Evolutionary conservation across 2,888 invertebrate genomes (phyloP), one percentile per base, ranked within the genome.

Genomic region (Diadromus collaris): DNA sequence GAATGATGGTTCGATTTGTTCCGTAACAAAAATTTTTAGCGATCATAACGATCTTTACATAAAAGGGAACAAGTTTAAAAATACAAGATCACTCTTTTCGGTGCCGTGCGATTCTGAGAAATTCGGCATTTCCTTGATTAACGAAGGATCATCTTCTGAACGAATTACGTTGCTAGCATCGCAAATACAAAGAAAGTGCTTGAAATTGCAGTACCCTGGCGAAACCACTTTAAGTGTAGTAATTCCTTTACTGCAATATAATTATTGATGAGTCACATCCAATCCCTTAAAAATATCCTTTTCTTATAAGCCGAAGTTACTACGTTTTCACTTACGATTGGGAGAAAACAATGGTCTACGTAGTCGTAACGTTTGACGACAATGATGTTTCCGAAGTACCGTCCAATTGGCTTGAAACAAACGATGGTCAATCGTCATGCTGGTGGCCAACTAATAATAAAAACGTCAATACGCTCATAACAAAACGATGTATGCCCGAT

Each of bases 31-130:
- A 44, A 68, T 41, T 41, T 24, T 24, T 6, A 68, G 56, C n/a
- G 27, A 68, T 21, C 32, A 46, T 41, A 68, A 44, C 6, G 54
- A 48, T 38, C 48, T 75, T 7, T 75, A 75, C 27, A 46, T 75
- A 48, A 67, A 60, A 68, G 75, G 68, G 60, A 29, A 58, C 46
- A 44, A 13, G 29, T 58, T 27, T n/a, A 34, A 19, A n/a, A 60
- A 69, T 27, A 32, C 68, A 9, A 44, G 46, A 58, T 60, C 67
- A 63, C 61, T 73, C 32, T 80, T 80, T 65, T 69, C 48, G 32
- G 34, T 38, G 24, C 80, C 80, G 41, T 78, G 64, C 46, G 64
- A 75, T 58, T 80, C 80, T 41, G 64, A 63, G 41, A 44, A 44
- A 38, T 68, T 80, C 38, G 65, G 65, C 34, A 65, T 65, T 21